phyloP scores from a whole-genome alignment of 2,888 invertebrate species.

The Leucozona laternaria region DNA sequence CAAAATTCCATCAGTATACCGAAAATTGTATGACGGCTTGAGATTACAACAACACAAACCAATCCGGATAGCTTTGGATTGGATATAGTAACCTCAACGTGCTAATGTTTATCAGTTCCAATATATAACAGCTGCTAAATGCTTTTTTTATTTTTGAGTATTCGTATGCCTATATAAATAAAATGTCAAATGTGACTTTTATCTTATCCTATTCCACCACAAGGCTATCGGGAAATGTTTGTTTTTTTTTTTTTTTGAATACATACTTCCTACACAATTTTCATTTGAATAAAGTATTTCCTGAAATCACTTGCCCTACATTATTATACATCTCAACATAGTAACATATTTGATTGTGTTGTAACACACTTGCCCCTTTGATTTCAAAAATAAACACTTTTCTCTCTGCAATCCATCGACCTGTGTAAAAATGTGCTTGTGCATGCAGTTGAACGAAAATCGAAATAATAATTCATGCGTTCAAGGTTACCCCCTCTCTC shows the following conservation, averaged over 20 bases:
- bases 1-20: too few relatives aligned
- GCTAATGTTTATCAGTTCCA: too few relatives aligned
- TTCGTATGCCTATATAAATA: too few relatives aligned
- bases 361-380: not conserved
- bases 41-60: too few relatives aligned
- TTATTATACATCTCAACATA: not conserved
- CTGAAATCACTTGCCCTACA: conserved; percentile 15
- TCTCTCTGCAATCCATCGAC: conserved; percentile 1
- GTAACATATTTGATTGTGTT: conserved; percentile 18
- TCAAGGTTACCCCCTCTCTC: conserved; percentile 47
- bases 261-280: not conserved
- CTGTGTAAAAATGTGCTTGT: conserved; percentile 24
- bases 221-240: not conserved
- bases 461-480: conserved; percentile 68
- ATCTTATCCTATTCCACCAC: not conserved
- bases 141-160: too few relatives aligned
- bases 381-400: conserved; percentile 7
- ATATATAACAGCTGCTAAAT: too few relatives aligned
- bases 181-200: too few relatives aligned
- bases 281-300: conserved; percentile 21
- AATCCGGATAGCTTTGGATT: too few relatives aligned
- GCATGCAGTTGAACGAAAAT: conserved; percentile 43
- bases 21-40: too few relatives aligned
- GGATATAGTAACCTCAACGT: too few relatives aligned
- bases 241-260: not conserved